phyloP scores from a whole-genome alignment of 2,888 invertebrate genomes.

The Euzophera pinguis region DNA sequence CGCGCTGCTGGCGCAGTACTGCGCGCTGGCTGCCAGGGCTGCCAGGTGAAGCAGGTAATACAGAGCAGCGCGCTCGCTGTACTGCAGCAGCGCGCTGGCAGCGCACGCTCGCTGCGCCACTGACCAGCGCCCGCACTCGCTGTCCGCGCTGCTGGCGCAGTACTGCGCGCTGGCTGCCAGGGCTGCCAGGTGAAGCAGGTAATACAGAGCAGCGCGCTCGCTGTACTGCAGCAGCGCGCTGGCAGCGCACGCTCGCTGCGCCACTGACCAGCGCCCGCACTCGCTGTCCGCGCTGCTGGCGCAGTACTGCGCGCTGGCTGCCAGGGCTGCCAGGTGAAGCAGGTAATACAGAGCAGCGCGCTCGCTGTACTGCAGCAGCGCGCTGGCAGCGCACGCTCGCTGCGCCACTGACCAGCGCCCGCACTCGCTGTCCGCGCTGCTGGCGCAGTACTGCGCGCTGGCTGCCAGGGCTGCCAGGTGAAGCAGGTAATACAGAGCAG shows the following conservation, averaged over 20 bases:
- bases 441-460: constrained; percentile 24
- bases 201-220: constrained; percentile 71
- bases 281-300: constrained; percentile 32
- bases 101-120: constrained; percentile 73
- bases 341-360: constrained; percentile 27
- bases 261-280: constrained; percentile 81
- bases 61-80: constrained; percentile 83
- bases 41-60: constrained; percentile 18
- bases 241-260: constrained; percentile 72
- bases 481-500: constrained; percentile 7
- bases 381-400: constrained; percentile 66
- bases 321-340: constrained; percentile 21
- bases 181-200: constrained; percentile 20
- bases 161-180: constrained; percentile 65
- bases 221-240: constrained; percentile 77
- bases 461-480: not conserved
- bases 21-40: constrained; percentile 63
- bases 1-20: constrained; percentile 36
- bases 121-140: constrained; percentile 81
- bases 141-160: constrained; percentile 33
- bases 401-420: constrained; percentile 82
- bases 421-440: constrained; percentile 32
- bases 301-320: constrained; percentile 69
- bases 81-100: constrained; percentile 46
- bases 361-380: constrained; percentile 83